Percentiles rank a stretch among this genome's conserved stretches.
phyloP scores from a whole-genome alignment of 2,113 vertebrate species.

The Onychostruthus taczanowskii region DNA sequence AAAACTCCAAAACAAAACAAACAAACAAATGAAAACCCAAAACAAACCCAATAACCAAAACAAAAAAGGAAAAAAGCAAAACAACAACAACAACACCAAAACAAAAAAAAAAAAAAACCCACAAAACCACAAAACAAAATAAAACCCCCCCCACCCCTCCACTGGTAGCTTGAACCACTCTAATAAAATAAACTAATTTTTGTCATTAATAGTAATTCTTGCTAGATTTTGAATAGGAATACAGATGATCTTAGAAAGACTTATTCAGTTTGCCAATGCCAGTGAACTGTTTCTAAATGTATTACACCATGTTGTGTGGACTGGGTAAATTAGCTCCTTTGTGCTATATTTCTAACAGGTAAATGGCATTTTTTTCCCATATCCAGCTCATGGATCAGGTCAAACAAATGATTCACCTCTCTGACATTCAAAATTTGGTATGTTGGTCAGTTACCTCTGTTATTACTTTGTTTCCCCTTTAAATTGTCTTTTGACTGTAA shows the following conservation, averaged over 20 bases:
- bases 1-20: too few species aligned
- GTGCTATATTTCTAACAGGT: neutral
- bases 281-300: neutral
- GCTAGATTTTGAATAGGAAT: neutral
- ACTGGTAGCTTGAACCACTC: neutral
- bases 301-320: neutral
- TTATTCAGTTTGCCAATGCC: neutral
- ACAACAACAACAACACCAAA: neutral
- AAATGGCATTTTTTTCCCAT: neutral
- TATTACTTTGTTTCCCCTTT: neutral
- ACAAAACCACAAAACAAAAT: neutral
- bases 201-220: neutral
- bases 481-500: neutral
- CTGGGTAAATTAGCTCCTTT: neutral
- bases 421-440: neutral
- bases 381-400: neutral
- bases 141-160: too few species aligned
- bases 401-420: neutral
- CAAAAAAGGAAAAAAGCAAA: neutral
- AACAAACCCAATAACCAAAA: neutral
- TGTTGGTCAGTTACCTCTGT: neutral
- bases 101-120: too few species aligned
- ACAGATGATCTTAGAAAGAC: neutral
- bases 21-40: neutral
- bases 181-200: neutral